A percentile compares a stretch with the other conserved stretches of the same genome.
Evolutionary conservation across 2,113 vertebrate genomes (phyloP).

Genomic region (Aplodontia rufa): DNA sequence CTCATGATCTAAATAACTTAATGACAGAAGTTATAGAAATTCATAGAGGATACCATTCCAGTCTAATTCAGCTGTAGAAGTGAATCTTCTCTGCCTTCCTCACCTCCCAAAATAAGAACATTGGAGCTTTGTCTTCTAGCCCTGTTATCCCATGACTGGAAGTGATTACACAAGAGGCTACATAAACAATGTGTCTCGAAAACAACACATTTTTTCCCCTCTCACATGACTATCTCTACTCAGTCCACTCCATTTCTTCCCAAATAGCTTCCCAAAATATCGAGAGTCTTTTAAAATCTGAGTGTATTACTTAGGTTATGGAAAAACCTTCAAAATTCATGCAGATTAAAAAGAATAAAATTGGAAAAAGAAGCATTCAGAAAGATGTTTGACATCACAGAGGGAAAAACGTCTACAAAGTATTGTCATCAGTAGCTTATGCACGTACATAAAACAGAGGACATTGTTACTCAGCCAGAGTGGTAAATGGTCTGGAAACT

Average conservation of each 20-base stretch:
- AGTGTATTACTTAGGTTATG: not conserved
- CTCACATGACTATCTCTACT: not conserved
- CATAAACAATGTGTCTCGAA: not conserved
- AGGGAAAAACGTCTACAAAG: conserved; percentile 21
- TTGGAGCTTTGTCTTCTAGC: not conserved
- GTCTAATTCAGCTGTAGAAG: not conserved
- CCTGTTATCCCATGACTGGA: not conserved
- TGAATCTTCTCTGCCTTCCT: not conserved
- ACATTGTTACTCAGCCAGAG: not conserved
- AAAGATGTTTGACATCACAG: conserved; percentile 16
- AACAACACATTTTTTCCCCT: not conserved
- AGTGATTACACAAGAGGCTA: not conserved
- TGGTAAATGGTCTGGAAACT: not conserved
- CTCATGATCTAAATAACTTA: conserved; percentile 16
- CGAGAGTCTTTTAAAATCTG: not conserved
- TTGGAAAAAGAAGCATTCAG: not conserved
- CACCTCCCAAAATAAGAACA: not conserved
- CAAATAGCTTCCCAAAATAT: not conserved
- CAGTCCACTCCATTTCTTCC: not conserved
- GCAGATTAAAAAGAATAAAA: conserved; percentile 32
- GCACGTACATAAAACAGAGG: not conserved
- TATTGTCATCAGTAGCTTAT: not conserved
- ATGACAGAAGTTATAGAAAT: conserved; percentile 22
- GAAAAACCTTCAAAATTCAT: not conserved
- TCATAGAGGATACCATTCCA: not conserved